Evolutionary conservation across 64 coral and sea anemone species (phyloP).

Genomic region (Montipora efflorescens): DNA sequence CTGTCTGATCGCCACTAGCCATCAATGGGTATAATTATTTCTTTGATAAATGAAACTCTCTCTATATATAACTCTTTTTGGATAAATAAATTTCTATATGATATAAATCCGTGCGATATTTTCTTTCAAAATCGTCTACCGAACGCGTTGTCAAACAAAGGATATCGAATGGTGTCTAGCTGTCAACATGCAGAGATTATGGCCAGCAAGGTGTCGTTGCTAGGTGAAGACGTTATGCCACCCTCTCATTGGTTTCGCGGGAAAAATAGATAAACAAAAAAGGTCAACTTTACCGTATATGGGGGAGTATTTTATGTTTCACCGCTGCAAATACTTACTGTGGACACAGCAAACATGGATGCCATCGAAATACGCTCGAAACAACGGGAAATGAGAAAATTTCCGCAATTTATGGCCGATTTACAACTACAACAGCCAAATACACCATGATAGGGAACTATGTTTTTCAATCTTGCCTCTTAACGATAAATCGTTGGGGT

Average conservation of each 20-base stretch:
- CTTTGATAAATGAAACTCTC: not conserved
- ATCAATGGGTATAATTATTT: not conserved
- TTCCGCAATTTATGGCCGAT: not conserved
- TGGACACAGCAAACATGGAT: not conserved
- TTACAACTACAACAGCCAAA: not conserved
- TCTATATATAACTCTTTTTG: not conserved
- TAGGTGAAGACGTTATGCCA: not conserved
- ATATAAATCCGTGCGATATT: not conserved
- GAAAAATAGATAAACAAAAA: not conserved
- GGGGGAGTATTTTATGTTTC: not conserved
- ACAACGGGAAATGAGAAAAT: not conserved
- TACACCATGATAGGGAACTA: not conserved
- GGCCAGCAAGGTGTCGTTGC: not conserved
- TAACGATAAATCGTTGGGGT: not conserved
- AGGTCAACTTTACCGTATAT: not conserved
- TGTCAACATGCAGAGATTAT: not conserved
- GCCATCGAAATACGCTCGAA: not conserved
- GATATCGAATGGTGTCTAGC: not conserved
- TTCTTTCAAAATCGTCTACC: not conserved
- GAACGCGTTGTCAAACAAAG: not conserved
- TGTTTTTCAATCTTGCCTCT: not conserved
- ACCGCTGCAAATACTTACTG: not conserved
- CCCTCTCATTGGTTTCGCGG: not conserved
- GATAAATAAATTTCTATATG: not conserved
- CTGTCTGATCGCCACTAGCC: not conserved